Conservation (phyloP, 2,888 invertebrate genomes). For the Drosophila meridiana region DNA sequence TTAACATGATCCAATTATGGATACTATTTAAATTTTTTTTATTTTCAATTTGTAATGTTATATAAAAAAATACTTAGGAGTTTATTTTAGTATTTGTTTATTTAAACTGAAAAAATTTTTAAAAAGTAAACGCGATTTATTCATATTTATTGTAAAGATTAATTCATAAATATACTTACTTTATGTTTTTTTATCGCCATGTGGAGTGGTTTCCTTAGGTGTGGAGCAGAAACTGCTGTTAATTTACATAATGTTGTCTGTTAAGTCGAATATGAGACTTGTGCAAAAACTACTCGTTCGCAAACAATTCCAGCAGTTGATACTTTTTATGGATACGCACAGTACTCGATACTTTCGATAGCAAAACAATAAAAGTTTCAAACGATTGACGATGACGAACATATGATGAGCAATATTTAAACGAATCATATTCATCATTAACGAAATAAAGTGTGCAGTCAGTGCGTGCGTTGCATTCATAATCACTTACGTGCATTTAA, state of each 20-base stretch:
- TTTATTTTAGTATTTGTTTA: too few relatives aligned
- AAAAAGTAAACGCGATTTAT: neutral
- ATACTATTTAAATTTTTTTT: too few relatives aligned
- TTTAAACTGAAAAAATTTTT: neutral
- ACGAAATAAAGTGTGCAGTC: slow-evolving; percentile 14
- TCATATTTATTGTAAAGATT: neutral
- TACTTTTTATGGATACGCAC: slow-evolving; percentile 2
- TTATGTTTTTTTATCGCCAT: neutral
- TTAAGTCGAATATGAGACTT: neutral
- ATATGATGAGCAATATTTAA: slow-evolving; percentile 49
- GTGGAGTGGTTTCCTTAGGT: slow-evolving; percentile 11
- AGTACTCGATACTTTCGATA: slow-evolving; percentile 57
- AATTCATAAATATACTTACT: neutral
- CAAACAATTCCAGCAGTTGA: neutral
- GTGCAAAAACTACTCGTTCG: neutral
- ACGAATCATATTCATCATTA: slow-evolving; percentile 40
- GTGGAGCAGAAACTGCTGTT: slow-evolving; percentile 22
- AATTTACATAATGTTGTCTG: neutral
- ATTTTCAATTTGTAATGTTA: too few relatives aligned
- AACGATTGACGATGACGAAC: slow-evolving; percentile 61
- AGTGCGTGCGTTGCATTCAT: slow-evolving; percentile 16
- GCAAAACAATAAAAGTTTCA: slow-evolving; percentile 57
- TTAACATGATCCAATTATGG: too few relatives aligned
- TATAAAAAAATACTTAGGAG: too few relatives aligned
- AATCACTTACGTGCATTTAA: slow-evolving; percentile 19